Base-by-base conservation (phyloP, 2,113 vertebrate species). In the Hyaena hyaena region DNA sequence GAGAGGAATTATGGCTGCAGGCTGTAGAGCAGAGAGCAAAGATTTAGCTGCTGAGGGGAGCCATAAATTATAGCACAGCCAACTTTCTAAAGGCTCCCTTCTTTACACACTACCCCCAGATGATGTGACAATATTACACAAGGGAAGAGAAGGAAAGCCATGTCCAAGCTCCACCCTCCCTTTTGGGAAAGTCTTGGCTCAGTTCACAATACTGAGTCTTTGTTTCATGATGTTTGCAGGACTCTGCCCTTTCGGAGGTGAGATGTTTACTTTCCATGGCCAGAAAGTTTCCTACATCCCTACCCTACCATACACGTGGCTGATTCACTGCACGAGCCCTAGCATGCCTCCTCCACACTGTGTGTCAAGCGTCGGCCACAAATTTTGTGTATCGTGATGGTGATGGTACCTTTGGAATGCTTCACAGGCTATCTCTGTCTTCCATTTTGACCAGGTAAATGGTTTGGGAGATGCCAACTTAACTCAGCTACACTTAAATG, bases 231-330 rank as follows among this genome's bases (percentile, higher is more conserved):
- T 85, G 82, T 97, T 98, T 97, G 58, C 83, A 85, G 53, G 80
- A 88, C 48, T 97, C 88, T 14, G 92, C 87, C 92, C 95, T 95
- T 97, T 96, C 24, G 82, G 97, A 97, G 87, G 77, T 0, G 0
- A 93, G 39, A 86, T 82, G 63, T 97, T 98, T 98, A 68, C 94
- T 98, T 98, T 97, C 93, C 97, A 95, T 14, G 4, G 50, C 69
- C 73, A 98, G 65, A 93, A 95, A 96, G 10, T 39, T 97, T 96
- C 85, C 83, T 69, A 69, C 5, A 11, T 50, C 86, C 65, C 14
- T 53, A 48, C 28, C 5, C 43, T 92, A 73, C 88, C 23, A 69
- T 35, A 66, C 79, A 71, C 77, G 63, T 93, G 55, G 71, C 86
- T 93, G 24, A 91, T 85, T 79, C 86, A 77, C 31, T 71, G 8